A percentile compares a stretch with the other conserved stretches of the same genome.
Evolutionary conservation across 2,797 vertebrate genomes (phyloP).

Genomic region (Picus viridis): DNA sequence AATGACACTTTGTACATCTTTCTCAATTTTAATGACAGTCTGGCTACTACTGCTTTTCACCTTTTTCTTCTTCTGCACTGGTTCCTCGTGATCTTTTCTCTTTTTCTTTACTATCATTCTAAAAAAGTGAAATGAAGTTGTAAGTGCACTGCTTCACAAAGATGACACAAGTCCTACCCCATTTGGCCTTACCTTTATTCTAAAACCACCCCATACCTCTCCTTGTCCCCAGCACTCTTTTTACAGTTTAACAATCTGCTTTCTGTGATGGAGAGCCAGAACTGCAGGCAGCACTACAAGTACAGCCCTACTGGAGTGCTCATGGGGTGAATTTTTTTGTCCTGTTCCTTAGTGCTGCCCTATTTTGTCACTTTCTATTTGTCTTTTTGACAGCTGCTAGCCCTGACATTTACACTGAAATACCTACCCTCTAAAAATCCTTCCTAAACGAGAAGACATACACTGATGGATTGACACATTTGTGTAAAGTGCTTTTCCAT

Average conservation of each 20-base stretch:
- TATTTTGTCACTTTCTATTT: not conserved
- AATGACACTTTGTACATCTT: not conserved
- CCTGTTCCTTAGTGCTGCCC: not conserved
- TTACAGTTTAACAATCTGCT: not conserved
- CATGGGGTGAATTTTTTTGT: not conserved
- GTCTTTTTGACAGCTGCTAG: not conserved
- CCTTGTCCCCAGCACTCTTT: not conserved
- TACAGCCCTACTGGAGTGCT: accelerated
- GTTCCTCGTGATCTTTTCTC: not conserved
- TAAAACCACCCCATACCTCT: not conserved
- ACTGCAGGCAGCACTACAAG: not conserved
- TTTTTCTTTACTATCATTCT: conserved; percentile 56
- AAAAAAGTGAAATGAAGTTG: not conserved
- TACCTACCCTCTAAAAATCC: not conserved
- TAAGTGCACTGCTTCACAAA: not conserved
- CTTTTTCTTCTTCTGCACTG: conserved; percentile 59
- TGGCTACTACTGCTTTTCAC: not conserved
- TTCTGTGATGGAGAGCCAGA: not conserved
- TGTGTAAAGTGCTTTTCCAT: not conserved
- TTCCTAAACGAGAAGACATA: not conserved
- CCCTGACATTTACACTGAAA: not conserved
- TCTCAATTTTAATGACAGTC: not conserved
- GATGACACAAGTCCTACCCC: not conserved
- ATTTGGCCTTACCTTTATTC: not conserved
- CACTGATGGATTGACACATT: accelerated